A percentile compares a stretch with the other conserved stretches of the same genome.
Evolutionary conservation across 2,888 invertebrate species (phyloP).

Genomic region (Agrochola circellaris): DNA sequence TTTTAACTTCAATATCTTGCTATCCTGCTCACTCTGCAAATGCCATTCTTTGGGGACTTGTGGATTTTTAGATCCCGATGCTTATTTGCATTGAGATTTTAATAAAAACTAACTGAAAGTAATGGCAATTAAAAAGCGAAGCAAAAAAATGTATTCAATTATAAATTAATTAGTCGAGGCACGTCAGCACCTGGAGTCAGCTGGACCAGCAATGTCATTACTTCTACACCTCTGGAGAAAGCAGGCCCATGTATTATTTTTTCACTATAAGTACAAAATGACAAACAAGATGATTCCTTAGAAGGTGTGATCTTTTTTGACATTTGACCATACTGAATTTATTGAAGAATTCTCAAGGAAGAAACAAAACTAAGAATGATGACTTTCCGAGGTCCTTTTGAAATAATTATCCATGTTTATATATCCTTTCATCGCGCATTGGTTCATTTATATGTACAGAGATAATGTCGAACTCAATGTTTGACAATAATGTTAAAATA

Average conservation of each 20-base stretch:
- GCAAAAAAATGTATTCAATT: neutral
- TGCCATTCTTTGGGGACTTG: neutral
- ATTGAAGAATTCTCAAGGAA: too few species aligned
- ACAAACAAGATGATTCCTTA: too few species aligned
- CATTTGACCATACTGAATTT: too few species aligned
- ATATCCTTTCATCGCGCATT: neutral
- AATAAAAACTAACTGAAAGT: neutral
- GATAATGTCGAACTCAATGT: constrained; percentile 7
- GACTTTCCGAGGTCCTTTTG: neutral
- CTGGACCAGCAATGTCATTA: neutral
- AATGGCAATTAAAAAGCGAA: neutral
- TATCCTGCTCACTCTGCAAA: constrained; percentile 16
- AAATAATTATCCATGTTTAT: neutral
- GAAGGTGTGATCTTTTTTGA: too few species aligned
- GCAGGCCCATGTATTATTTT: too few species aligned
- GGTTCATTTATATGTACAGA: constrained; percentile 8
- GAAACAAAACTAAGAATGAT: too few species aligned
- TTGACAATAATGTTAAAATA: constrained; percentile 20
- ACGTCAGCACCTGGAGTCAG: too few species aligned
- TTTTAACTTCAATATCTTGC: constrained; percentile 14
- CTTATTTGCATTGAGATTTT: neutral
- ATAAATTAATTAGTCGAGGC: neutral
- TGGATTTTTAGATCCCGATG: neutral
- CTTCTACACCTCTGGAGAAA: neutral
- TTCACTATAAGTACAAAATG: too few species aligned